Evolutionary conservation across 2,888 invertebrate genomes (phyloP).

Genomic region (Platyscelio sp.): DNA sequence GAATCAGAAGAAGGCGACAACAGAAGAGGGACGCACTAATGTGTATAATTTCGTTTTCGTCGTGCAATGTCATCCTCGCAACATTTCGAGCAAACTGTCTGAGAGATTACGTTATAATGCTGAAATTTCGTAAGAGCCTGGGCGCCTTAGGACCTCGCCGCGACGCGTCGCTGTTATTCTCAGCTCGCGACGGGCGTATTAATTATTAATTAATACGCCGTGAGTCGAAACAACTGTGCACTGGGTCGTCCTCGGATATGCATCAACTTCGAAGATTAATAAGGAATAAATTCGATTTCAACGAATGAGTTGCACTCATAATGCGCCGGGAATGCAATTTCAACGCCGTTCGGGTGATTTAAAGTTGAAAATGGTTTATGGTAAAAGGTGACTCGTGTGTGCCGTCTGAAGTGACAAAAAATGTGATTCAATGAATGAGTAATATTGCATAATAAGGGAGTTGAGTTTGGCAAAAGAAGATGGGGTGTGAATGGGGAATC

Average conservation of each 20-base stretch:
- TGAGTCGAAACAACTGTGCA: slow-evolving; percentile 7
- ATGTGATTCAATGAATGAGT: too few relatives aligned
- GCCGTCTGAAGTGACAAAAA: too few relatives aligned
- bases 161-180: slow-evolving; percentile 39
- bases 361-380: background rate
- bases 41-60: slow-evolving; percentile 67
- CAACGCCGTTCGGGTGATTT: background rate
- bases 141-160: slow-evolving; percentile 37
- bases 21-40: slow-evolving; percentile 56
- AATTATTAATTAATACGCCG: slow-evolving; percentile 66
- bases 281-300: slow-evolving; percentile 34
- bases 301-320: background rate
- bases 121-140: slow-evolving; percentile 52
- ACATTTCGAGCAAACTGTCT: slow-evolving; percentile 54
- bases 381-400: too few relatives aligned
- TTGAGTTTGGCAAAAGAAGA: too few relatives aligned
- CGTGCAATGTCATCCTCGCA: slow-evolving; percentile 62
- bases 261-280: slow-evolving; percentile 29
- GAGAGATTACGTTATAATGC: slow-evolving; percentile 64
- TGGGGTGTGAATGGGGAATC: too few relatives aligned
- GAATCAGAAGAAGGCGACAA: slow-evolving; percentile 31
- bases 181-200: slow-evolving; percentile 38
- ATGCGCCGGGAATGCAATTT: background rate
- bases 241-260: background rate
- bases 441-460: too few relatives aligned